Evolutionary conservation across 2,888 invertebrate species (phyloP).

Genomic region (Phoenoteleia sp.): DNA sequence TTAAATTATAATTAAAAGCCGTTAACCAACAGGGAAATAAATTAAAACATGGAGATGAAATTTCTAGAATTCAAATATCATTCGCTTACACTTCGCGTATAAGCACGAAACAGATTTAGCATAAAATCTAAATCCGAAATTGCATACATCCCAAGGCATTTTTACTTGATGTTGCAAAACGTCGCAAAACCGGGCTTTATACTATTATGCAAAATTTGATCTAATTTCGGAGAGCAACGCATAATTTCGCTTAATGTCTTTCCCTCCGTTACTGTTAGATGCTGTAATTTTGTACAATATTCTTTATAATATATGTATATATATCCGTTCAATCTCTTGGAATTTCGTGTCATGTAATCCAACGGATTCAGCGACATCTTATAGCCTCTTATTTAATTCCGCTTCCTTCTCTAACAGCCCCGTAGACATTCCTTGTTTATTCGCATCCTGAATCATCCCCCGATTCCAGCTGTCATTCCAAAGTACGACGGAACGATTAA

Average conservation of each 20-base stretch:
- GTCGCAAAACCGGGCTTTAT: slow-evolving; percentile 34
- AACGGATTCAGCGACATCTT: slow-evolving; percentile 48
- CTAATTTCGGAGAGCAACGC: slow-evolving; percentile 34
- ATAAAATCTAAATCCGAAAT: slow-evolving; percentile 23
- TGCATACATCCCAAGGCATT: not conserved
- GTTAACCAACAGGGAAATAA: not conserved
- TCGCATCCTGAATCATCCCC: not conserved
- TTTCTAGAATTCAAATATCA: slow-evolving; percentile 8
- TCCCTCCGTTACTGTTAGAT: not conserved
- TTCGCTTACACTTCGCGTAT: not conserved
- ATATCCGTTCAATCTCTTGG: slow-evolving; percentile 28
- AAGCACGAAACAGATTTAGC: slow-evolving; percentile 18
- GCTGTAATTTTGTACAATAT: slow-evolving; percentile 23
- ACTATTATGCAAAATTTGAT: slow-evolving; percentile 50
- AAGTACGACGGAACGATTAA: not conserved
- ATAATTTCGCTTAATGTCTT: slow-evolving; percentile 32
- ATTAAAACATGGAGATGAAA: slow-evolving; percentile 7
- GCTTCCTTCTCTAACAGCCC: slow-evolving; percentile 27
- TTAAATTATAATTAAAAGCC: not conserved
- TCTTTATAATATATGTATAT: slow-evolving; percentile 30
- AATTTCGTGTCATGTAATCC: slow-evolving; percentile 40
- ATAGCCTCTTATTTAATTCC: slow-evolving; percentile 41
- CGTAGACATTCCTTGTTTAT: slow-evolving; percentile 49
- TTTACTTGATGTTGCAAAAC: slow-evolving; percentile 24
- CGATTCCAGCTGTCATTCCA: slow-evolving; percentile 18